Conservation (phyloP, 1,140 invertebrate genomes). For the Drosophila takahashii region DNA sequence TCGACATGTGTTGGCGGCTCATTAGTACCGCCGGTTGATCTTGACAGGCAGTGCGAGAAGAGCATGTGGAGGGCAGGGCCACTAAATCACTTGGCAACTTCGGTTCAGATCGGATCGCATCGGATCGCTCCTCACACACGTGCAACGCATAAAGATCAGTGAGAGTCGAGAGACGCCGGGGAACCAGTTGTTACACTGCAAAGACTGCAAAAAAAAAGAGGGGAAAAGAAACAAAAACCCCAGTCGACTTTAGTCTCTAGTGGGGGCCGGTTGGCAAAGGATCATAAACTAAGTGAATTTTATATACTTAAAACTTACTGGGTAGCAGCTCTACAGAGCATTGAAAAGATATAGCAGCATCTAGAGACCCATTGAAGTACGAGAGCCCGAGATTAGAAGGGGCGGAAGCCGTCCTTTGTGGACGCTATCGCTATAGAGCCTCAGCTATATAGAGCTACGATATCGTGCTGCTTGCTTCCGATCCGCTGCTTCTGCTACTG, state of each 20-base stretch:
- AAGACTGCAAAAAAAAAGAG: constrained; percentile 25
- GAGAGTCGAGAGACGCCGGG: constrained; percentile 5
- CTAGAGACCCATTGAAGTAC: constrained; percentile 15
- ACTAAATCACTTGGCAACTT: constrained; percentile 51
- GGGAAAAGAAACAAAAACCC: neutral
- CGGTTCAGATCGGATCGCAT: neutral
- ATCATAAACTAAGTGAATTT: constrained; percentile 44
- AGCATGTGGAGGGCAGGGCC: constrained; percentile 44
- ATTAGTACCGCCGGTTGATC: constrained; percentile 59
- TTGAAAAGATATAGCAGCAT: neutral
- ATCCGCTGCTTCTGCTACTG: constrained; percentile 6
- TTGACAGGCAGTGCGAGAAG: constrained; percentile 30
- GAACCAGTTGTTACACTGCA: constrained; percentile 59
- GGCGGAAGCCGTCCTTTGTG: constrained; percentile 51
- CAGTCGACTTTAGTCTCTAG: constrained; percentile 45
- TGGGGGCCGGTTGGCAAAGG: constrained; percentile 61
- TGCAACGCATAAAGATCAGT: constrained; percentile 63
- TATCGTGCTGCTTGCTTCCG: constrained; percentile 20
- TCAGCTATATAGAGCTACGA: constrained; percentile 3
- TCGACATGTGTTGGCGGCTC: constrained; percentile 67
- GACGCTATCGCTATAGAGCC: constrained; percentile 28
- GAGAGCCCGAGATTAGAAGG: constrained; percentile 42
- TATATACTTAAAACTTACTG: neutral
- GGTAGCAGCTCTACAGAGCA: constrained; percentile 1
- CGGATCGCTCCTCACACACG: constrained; percentile 32